Evolutionary conservation across 1,140 invertebrate genomes (phyloP).

Genomic region (Pseudomyrmex pallidus): DNA sequence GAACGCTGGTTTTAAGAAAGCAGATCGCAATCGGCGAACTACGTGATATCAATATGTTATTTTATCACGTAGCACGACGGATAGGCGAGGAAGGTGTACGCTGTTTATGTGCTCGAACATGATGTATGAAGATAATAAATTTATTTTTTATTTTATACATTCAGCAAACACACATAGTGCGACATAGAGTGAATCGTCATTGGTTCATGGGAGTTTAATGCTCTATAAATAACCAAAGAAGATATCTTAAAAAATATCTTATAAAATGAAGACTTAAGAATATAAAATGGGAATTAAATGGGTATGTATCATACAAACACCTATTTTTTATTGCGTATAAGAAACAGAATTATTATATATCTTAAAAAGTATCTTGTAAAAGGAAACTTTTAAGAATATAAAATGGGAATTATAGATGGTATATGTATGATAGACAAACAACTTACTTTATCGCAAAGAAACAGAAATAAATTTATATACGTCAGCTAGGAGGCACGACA

Average conservation of each 20-base stretch:
- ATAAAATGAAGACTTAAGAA: no score
- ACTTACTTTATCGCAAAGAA: neutral
- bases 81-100: neutral
- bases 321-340: neutral
- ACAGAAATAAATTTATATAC: neutral
- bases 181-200: slow-evolving; percentile 16
- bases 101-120: neutral
- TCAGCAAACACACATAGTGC: neutral
- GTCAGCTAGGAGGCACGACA: neutral
- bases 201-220: neutral
- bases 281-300: no score
- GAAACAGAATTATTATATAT: no score
- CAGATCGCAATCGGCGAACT: neutral
- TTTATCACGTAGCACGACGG: neutral
- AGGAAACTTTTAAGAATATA: no score
- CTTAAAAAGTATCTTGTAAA: no score
- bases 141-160: slow-evolving; percentile 20
- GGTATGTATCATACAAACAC: neutral
- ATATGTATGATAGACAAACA: neutral
- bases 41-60: neutral
- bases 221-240: no score
- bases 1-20: neutral
- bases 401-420: no score
- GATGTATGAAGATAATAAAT: neutral
- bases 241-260: no score